phyloP scores from a whole-genome alignment of 2,113 vertebrate species.

The Chauna torquata region DNA sequence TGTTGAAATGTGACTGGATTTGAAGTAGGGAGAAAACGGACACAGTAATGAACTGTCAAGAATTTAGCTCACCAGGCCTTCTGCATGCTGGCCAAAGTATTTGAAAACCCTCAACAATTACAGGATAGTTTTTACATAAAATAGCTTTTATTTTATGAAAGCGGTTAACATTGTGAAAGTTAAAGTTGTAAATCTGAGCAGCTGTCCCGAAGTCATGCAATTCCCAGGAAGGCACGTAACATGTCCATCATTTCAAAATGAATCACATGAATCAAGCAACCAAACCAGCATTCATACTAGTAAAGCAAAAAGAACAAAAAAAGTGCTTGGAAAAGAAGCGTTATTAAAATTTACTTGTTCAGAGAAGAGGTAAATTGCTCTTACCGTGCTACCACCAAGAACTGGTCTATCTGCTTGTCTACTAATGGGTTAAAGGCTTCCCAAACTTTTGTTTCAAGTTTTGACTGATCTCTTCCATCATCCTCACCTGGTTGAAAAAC shows the following conservation, averaged over 20 bases:
- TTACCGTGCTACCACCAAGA: slow-evolving; percentile 97
- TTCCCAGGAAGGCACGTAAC: not conserved
- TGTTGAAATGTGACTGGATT: not conserved
- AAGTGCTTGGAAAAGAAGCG: not conserved
- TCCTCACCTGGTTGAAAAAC: slow-evolving; percentile 80
- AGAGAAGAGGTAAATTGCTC: slow-evolving; percentile 34
- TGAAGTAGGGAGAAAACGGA: not conserved
- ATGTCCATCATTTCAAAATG: not conserved
- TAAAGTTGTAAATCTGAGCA: not conserved
- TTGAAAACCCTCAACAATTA: not conserved
- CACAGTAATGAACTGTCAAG: not conserved
- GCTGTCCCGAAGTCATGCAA: not conserved
- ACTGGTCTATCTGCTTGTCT: slow-evolving; percentile 98
- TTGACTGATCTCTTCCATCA: slow-evolving; percentile 89
- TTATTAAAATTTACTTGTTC: not conserved
- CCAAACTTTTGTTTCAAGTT: slow-evolving; percentile 95
- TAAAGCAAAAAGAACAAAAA: not conserved
- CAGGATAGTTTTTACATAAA: not conserved
- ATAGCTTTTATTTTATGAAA: not conserved
- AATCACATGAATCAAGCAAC: not conserved
- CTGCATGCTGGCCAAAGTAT: not conserved
- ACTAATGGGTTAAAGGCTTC: slow-evolving; percentile 88
- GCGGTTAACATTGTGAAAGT: not conserved
- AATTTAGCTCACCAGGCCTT: not conserved
- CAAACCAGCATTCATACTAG: not conserved